Base-by-base conservation (phyloP, 2,113 vertebrate species). In the Bufo gargarizans region DNA sequence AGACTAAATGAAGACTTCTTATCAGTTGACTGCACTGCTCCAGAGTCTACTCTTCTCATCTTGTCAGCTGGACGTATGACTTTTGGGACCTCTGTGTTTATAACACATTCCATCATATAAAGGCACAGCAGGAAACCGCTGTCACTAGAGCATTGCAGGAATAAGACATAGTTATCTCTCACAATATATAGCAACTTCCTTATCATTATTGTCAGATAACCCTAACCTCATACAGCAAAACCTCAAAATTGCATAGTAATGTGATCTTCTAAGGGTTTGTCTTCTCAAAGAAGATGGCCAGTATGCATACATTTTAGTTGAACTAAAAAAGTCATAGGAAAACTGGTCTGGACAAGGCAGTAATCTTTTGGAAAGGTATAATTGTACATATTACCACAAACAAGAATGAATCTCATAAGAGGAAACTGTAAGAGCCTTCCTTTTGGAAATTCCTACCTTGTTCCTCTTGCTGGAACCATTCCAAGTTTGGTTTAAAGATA, bases 11-110 rank as follows among this genome's bases (percentile, higher is more conserved):
- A 88, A 63, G n/a, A 77, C 80, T 65, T 71, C 63, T 87, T 84
- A 84, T 89, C 72, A 67, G 74, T 77, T 84, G 71, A 89, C 59
- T 50, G 74, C 55, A 78, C 82, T 77, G 33, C 65, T 63, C 19
- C 22, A 45, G 59, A 56, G 61, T 77, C 49, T 59, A 3, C 22
- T 20, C 58, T 72, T 84, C 72, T 47, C 81, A 22, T 77, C 72
- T 65, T 58, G 82, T 58, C 72, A 58, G 53, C 50, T 45, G 17
- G 74, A 77, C 87, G 69, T 84, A 82, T 89, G 82, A 76, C 72
- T 59, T n/a, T 20, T 33, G 47, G 61, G 59, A 2, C 67, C 82
- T 19, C 12, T 43, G 61, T 61, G 81, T 84, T 58, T 78, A 84
- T 47, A 63, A 59, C 22, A 78, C 49, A 65, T 55, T 84, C 61